Conservation (phyloP, 2,888 invertebrate genomes). For the Caenorhabditis sinica region DNA sequence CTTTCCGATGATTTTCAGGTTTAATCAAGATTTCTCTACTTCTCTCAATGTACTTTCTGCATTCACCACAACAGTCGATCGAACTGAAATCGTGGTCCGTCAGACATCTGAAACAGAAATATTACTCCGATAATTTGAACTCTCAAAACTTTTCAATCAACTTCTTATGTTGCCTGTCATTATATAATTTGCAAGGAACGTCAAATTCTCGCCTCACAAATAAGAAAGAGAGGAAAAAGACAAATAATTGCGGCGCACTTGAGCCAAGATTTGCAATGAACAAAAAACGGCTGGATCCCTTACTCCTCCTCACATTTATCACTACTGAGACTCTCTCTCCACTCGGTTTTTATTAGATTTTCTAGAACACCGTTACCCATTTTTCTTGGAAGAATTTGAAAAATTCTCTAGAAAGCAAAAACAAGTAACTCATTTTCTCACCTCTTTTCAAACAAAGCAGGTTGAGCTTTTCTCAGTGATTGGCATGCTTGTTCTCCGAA, state of each 20-base stretch:
- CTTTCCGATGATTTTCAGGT: neutral
- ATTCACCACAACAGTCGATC: conserved; percentile 76
- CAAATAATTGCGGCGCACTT: conserved; percentile 49
- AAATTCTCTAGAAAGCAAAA: neutral
- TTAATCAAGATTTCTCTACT: conserved; percentile 43
- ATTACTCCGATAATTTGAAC: neutral
- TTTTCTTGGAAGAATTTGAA: conserved; percentile 13
- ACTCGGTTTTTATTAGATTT: conserved; percentile 38
- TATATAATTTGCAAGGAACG: neutral
- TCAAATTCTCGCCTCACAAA: conserved; percentile 53
- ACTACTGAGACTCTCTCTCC: conserved; percentile 15
- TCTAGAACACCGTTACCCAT: conserved; percentile 12
- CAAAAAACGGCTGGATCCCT: conserved; percentile 42
- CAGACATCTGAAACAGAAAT: conserved; percentile 66
- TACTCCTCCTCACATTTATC: conserved; percentile 36
- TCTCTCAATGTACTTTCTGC: conserved; percentile 74
- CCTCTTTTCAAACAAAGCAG: conserved; percentile 74
- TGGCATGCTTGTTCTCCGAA: conserved; percentile 76
- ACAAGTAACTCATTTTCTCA: conserved; percentile 24
- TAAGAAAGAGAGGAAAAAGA: conserved; percentile 42
- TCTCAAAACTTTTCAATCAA: neutral
- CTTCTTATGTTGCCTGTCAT: conserved; percentile 26
- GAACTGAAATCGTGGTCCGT: conserved; percentile 77
- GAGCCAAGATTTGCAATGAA: conserved; percentile 32
- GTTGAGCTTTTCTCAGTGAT: conserved; percentile 73